Conservation (phyloP, 92 coral and sea anemone species). For the Palythoa grandis region DNA sequence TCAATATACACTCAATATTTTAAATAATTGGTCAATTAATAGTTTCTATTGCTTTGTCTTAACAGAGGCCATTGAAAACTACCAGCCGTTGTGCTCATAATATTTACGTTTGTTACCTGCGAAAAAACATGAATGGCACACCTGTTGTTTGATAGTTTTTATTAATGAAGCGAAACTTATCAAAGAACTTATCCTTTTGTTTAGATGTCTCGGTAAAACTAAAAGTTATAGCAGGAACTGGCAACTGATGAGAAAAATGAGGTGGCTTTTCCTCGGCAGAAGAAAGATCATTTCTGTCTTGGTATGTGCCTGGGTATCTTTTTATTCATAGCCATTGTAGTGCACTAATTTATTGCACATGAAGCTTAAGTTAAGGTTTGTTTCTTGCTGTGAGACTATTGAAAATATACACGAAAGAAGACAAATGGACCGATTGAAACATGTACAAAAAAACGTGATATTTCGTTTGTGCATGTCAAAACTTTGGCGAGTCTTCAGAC, state of each 20-base stretch:
- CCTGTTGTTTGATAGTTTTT: conserved; percentile 26
- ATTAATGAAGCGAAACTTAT: conserved; percentile 4
- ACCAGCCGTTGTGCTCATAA: conserved; percentile 1
- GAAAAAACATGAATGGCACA: conserved; percentile 15
- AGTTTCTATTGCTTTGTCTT: neutral
- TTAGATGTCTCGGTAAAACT: neutral
- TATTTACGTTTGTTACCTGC: conserved; percentile 42
- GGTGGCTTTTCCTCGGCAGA: neutral
- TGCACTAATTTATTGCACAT: neutral
- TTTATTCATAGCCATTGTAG: neutral
- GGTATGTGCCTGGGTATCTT: neutral
- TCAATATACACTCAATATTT: neutral
- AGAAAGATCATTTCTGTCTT: neutral
- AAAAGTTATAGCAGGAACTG: neutral
- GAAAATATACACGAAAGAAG: neutral
- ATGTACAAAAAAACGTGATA: neutral
- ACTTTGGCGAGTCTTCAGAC: too few species aligned
- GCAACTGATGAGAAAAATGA: neutral
- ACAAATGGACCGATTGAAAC: neutral
- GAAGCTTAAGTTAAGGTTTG: neutral
- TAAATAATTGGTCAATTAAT: neutral
- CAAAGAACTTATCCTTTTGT: neutral
- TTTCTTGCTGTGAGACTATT: neutral
- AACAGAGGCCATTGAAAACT: neutral
- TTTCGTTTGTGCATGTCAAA: too few species aligned